Evolutionary conservation across 2,113 vertebrate genomes (phyloP), one percentile per base, ranked within the genome.

Genomic region (Etheostoma cragini): DNA sequence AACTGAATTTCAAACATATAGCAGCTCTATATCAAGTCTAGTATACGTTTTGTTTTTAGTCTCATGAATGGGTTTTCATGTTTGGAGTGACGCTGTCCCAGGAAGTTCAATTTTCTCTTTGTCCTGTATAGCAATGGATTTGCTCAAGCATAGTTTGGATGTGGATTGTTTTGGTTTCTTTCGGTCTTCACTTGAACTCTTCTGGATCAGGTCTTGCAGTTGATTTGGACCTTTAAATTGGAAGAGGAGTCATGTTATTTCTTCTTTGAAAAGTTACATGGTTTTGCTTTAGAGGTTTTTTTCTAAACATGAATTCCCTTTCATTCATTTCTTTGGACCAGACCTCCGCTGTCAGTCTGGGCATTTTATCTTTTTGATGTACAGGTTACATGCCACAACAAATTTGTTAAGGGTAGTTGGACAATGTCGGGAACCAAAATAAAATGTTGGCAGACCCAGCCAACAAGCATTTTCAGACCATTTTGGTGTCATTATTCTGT

Each of bases 401-500:
- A 17, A 78, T 67, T 73, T 82, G 15, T 78, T 54, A 21, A 33
- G 56, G 33, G 11, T 76, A 61, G 75, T 24, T 76, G 33, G 54
- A 69, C 8, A 24, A 8, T 26, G 14, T 30, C 8, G 15, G 8
- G 21, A 69, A 61, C 46, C 46, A 68, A 64, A 66, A 65, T 71
- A 60, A 81, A 30, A 61, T 49, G 24, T 62, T n/a, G 19, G n/a
- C 56, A 72, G 69, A 35, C 15, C 15, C 15, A 61, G 17, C 22
- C 16, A 72, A 62, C 22, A 6, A 83, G 62, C 75, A 60, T 56
- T 67, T 68, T 30, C 42, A 38, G 49, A 49, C 19, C 50, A 53
- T 64, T 82, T 60, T 47, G 38, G 46, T 58, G 54, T 30, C 30
- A 80, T 58, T 74, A 62, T 72, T 82, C 24, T 74, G 58, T 65